Evolutionary conservation across 1,140 invertebrate species (phyloP).

Genomic region (Agrilus planipennis): DNA sequence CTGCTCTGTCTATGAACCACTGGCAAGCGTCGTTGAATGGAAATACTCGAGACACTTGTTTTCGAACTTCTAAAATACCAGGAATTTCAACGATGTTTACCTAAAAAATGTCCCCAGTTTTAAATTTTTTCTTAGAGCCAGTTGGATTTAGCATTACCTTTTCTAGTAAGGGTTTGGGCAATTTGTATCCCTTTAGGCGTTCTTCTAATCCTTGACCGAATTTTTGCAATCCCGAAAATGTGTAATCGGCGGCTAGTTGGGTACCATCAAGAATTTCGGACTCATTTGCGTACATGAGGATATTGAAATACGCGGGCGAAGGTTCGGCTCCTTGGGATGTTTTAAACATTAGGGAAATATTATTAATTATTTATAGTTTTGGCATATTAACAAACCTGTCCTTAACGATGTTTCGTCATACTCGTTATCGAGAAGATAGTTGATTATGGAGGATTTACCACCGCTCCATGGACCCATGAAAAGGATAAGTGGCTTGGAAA

Average conservation of each 20-base stretch:
- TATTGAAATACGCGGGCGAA: slow-evolving; percentile 87
- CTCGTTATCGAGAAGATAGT: slow-evolving; percentile 82
- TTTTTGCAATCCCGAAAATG: slow-evolving; percentile 86
- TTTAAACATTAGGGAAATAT: slow-evolving; percentile 1
- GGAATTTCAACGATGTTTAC: slow-evolving; percentile 94
- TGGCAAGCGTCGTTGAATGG: slow-evolving; percentile 93
- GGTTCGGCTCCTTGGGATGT: slow-evolving; percentile 72
- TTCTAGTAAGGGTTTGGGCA: slow-evolving; percentile 75
- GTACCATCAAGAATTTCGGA: slow-evolving; percentile 81
- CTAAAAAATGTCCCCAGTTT: no score
- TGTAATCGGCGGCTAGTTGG: slow-evolving; percentile 84
- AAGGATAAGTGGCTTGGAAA: slow-evolving; percentile 82
- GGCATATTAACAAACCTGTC: slow-evolving; percentile 52
- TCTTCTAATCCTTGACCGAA: slow-evolving; percentile 89
- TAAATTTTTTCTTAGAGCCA: no score
- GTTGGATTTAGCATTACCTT: no score
- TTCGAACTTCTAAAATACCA: slow-evolving; percentile 85
- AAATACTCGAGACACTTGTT: slow-evolving; percentile 84
- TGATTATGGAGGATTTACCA: slow-evolving; percentile 88
- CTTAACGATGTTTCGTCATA: slow-evolving; percentile 68
- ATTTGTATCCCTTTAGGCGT: slow-evolving; percentile 67
- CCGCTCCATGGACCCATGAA: slow-evolving; percentile 95
- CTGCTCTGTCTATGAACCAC: slow-evolving; percentile 92
- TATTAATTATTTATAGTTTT: slow-evolving; percentile 5
- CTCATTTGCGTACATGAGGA: slow-evolving; percentile 77